Evolutionary conservation across 1,140 invertebrate species (phyloP), one percentile per base, ranked within the genome.

Genomic region (Brachionus asplanchnoidis): DNA sequence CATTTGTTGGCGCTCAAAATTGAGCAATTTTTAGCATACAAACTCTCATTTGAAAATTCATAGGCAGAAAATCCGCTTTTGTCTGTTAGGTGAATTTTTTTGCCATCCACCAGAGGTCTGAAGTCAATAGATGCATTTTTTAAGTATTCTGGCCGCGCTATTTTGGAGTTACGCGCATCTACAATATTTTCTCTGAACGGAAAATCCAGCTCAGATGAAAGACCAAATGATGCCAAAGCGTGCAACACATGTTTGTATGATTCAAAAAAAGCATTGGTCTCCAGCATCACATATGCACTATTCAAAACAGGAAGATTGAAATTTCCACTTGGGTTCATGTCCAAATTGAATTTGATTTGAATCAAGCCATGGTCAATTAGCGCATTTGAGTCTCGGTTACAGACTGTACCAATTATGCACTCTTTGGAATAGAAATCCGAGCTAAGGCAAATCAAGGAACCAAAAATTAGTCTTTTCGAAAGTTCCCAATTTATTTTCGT

Each of bases 401-500:
- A 82, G 4, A 82, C 40, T 11, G 32, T 82, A 11, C 53, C 79
- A 20, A 82, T 68, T 44, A 82, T 42, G 17, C 79, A 82, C 23
- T 82, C 79, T 44, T 28, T 65, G 5, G 28, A 11, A 82, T 40
- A 82, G 36, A 65, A 82, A 17, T 82, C 79, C 5, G 40, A 73
- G 12, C 60, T 84, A 5, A 84, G 23, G 17, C 60, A 46, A 70
- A 84, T 12, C 4, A 84, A 20, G 11, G 60, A 68, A 1, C 93
- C 93, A 87, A 88, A 92, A 87, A 94, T 91, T 46, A 94, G 91
- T 68, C 92, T 88, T 86, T 92, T 92, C 0, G 90, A 89, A 23
- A 12, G 66, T 75, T 86, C 68, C 87, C 87, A 88, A 9, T 86
- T 85, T 9, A 87, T 77, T 50, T 65, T 78, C 7, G 56, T 77